These are phyloP conservation scores for Palythoa grandiflora DNA, from an alignment of 92 coral and sea anemone genomes.

Conservation along the genomic window DNA sequence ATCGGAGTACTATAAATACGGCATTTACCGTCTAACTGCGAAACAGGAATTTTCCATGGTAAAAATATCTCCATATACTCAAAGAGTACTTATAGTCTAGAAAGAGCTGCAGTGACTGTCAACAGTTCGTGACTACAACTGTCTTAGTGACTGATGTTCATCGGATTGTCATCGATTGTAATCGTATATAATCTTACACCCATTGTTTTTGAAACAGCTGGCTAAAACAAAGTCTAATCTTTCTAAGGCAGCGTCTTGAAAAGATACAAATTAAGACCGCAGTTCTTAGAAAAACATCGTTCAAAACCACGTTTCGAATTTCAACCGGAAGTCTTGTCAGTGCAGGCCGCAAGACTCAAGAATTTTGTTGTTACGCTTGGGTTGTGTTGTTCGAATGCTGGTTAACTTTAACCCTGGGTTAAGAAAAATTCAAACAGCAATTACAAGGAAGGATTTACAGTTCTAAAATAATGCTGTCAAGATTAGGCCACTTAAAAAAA, in stretches of 20 bases:
- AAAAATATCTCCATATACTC: neutral
- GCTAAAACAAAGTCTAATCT: neutral
- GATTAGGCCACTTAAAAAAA: no score
- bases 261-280: neutral
- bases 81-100: no score
- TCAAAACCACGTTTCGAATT: neutral
- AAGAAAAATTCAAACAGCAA: no score
- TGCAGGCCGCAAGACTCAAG: neutral
- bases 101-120: neutral
- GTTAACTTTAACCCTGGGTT: no score
- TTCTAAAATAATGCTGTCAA: no score
- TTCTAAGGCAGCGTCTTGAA: neutral
- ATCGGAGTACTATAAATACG: neutral
- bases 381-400: no score
- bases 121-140: neutral
- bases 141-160: neutral
- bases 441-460: no score
- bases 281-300: neutral
- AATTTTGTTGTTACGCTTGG: neutral
- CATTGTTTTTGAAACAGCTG: constrained; percentile 4
- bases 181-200: neutral
- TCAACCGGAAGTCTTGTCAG: neutral
- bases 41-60: no score
- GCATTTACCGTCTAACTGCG: neutral
- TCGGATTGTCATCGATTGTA: neutral